Base-by-base conservation (phyloP, 2,888 invertebrate species). In the Eulithis testata region DNA sequence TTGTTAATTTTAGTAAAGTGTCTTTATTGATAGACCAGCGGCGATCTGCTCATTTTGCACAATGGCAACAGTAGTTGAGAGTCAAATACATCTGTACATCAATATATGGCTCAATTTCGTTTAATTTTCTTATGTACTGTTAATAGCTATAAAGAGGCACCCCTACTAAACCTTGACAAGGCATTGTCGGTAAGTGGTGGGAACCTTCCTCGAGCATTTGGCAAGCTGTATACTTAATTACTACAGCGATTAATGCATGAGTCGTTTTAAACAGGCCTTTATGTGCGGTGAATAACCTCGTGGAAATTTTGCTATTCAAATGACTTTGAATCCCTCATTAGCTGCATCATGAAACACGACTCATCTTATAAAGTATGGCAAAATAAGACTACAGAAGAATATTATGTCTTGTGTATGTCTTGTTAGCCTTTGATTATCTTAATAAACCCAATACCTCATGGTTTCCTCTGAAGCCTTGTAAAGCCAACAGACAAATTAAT, bases 121-220 rank as follows among this genome's bases (percentile, higher is more conserved):
- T 47, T 63, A 55, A 44, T 63, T 56, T 61, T 11, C n/a, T 62
- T 2, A 31, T 37, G 21, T 21, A 21, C 43, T 43, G 14, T 57
- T 9, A 12, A 45, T 36, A 5, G 1, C 45, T 49, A 37, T 49
- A 49, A n/a, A 8, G 50, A 59, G 63, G 65, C 66, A 71, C 64
- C 71, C 70, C 63, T 66, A 63, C 63, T 66, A 63, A 70, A 66
- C 72, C 71, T 70, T 70, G 67, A 68, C 68, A 70, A 69, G 70
- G 70, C 67, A 71, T 69, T 71, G 31, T 21, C 21, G 21, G 68
- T 69, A 49, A 55, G 40, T 49, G 69, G 68, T 69, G 72, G 64
- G 69, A 68, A 69, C 54, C 57, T 65, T 66, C 52, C 66, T 60
- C 45, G 63, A 50, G 63, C 63, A 64, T 68, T 61, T 71, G 66